Evolutionary conservation across 2,113 vertebrate genomes (phyloP).

Genomic region (Petrocephalus zakoni): DNA sequence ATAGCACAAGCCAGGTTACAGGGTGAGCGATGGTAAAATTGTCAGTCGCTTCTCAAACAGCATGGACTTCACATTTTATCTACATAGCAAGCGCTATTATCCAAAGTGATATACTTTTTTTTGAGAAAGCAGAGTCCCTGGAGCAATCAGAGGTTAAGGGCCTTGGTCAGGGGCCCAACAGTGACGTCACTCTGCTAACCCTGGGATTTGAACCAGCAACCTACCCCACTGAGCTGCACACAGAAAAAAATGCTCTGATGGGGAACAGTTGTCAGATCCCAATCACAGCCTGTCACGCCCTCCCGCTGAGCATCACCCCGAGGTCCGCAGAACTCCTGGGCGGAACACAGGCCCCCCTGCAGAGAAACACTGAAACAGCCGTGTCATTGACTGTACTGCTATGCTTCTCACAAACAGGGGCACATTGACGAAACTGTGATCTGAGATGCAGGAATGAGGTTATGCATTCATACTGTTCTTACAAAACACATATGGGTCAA

Average conservation of each 20-base stretch:
- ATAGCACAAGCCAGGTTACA: not conserved
- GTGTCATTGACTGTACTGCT: not conserved
- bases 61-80: not conserved
- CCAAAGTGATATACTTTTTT: not conserved
- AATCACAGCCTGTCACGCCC: not conserved
- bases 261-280: not conserved
- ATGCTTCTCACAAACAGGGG: not conserved
- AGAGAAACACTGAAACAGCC: not conserved
- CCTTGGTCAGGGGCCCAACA: not conserved
- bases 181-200: not conserved
- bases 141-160: not conserved
- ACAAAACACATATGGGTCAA: not conserved
- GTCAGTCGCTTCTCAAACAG: too few species aligned
- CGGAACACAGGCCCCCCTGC: not conserved
- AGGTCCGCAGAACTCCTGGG: not conserved
- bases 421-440: not conserved
- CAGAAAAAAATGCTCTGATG: not conserved
- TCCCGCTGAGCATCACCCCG: not conserved
- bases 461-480: not conserved
- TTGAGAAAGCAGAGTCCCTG: not conserved
- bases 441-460: not conserved
- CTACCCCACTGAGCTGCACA: not conserved
- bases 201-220: not conserved
- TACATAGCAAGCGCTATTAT: not conserved
- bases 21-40: too few species aligned